These are phyloP conservation scores for Zaprionus lachaisei DNA, from an alignment of 1,140 invertebrate genomes.

Conservation along the genomic window DNA sequence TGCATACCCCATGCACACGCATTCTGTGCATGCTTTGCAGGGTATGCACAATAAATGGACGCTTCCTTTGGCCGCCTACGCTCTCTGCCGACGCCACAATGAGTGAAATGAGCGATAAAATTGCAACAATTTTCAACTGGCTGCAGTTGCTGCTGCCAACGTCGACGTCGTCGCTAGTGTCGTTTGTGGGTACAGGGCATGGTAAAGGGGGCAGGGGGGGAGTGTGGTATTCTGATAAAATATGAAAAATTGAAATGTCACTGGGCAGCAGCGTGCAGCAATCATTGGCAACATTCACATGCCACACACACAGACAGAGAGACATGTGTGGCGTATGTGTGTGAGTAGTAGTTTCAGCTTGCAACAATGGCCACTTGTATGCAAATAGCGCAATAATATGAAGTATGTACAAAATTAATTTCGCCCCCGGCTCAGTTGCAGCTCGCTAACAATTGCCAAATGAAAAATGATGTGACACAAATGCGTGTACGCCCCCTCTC, in stretches of 20 bases:
- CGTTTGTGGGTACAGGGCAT: not conserved
- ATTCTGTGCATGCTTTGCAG: too few species aligned
- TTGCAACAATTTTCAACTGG: conserved; percentile 77
- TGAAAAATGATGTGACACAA: conserved; percentile 80
- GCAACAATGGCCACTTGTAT: conserved; percentile 56
- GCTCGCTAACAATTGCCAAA: conserved; percentile 76
- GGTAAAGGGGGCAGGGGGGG: not conserved
- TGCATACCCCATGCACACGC: not conserved
- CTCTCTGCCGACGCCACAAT: conserved; percentile 31
- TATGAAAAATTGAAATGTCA: conserved; percentile 76
- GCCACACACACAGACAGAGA: conserved; percentile 9
- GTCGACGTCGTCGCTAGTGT: not conserved
- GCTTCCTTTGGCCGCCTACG: conserved; percentile 17
- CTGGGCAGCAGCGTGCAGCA: conserved; percentile 46
- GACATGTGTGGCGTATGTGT: conserved; percentile 1
- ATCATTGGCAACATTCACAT: conserved; percentile 38
- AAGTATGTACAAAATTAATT: conserved; percentile 77
- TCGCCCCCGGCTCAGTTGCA: conserved; percentile 59
- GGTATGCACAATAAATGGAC: conserved; percentile 35
- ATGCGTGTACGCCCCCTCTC: conserved; percentile 33
- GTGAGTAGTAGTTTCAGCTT: conserved; percentile 39
- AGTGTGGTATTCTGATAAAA: conserved; percentile 50
- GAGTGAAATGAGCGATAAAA: conserved; percentile 81
- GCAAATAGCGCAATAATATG: conserved; percentile 79
- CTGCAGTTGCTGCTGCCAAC: conserved; percentile 13